Conservation (phyloP, 2,888 invertebrate species). For the Fissipunctia ypsillon region DNA sequence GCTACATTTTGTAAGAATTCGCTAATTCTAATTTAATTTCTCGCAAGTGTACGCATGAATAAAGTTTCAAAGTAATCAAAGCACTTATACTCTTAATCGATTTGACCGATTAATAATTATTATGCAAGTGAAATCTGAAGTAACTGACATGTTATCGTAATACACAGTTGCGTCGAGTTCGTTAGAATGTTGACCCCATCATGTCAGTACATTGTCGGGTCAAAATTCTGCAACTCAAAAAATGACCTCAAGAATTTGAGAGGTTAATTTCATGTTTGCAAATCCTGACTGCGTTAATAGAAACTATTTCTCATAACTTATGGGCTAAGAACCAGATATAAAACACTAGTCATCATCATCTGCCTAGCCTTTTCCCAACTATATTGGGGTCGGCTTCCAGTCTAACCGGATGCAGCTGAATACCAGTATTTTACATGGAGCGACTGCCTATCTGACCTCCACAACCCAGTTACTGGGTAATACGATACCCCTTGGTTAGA, state of each 20-base stretch:
- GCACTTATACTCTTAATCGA: constrained; percentile 12
- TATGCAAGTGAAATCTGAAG: constrained; percentile 24
- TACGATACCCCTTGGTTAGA: no score
- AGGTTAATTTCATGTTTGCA: not conserved
- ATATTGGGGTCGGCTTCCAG: no score
- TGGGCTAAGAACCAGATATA: no score
- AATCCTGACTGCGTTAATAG: not conserved
- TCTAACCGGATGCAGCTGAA: no score
- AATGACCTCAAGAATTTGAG: not conserved
- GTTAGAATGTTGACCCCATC: no score
- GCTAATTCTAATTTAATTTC: constrained; percentile 16
- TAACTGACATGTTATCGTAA: constrained; percentile 28
- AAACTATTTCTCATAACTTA: not conserved
- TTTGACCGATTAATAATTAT: constrained; percentile 13
- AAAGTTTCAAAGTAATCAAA: not conserved
- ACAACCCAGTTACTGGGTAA: no score
- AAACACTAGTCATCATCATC: no score
- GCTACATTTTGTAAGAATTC: constrained; percentile 21
- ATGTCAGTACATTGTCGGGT: constrained; percentile 15
- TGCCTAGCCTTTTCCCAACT: no score
- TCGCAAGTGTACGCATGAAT: not conserved
- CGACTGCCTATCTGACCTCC: no score
- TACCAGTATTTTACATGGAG: no score
- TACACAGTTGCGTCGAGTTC: no score
- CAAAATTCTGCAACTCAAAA: constrained; percentile 1